A percentile compares a stretch with the other conserved stretches of the same genome.
Evolutionary conservation across 2,113 vertebrate species (phyloP).

Genomic region (Pangasianodon gigas): DNA sequence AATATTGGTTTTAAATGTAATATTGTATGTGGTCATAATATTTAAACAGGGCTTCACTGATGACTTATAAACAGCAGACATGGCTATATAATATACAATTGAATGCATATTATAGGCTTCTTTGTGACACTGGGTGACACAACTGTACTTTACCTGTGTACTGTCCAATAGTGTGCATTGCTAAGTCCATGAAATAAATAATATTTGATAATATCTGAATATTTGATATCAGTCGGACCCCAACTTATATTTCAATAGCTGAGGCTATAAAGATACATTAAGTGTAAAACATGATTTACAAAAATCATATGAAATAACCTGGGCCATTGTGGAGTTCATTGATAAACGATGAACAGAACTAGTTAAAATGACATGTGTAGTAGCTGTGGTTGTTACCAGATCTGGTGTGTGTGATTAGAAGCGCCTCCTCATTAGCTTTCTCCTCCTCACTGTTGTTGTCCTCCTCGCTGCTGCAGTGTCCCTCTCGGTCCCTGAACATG

Average conservation of each 20-base stretch:
- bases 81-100: too few species aligned
- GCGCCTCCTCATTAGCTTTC: not conserved
- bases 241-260: not conserved
- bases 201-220: too few species aligned
- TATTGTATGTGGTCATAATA: too few species aligned
- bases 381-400: conserved; percentile 23
- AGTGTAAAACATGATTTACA: not conserved
- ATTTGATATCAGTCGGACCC: not conserved
- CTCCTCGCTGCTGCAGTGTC: conserved; percentile 69
- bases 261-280: not conserved
- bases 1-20: too few species aligned
- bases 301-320: too few species aligned
- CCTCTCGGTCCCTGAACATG: conserved; percentile 53
- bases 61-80: too few species aligned
- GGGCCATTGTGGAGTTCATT: too few species aligned
- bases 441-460: conserved; percentile 66
- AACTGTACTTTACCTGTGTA: not conserved
- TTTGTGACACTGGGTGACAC: too few species aligned
- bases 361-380: not conserved
- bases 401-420: not conserved
- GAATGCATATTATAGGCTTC: too few species aligned
- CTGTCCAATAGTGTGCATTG: too few species aligned
- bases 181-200: too few species aligned
- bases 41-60: too few species aligned
- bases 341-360: not conserved